Base-by-base conservation (phyloP, 2,797 vertebrate species). In the Bucorvus abyssinicus region DNA sequence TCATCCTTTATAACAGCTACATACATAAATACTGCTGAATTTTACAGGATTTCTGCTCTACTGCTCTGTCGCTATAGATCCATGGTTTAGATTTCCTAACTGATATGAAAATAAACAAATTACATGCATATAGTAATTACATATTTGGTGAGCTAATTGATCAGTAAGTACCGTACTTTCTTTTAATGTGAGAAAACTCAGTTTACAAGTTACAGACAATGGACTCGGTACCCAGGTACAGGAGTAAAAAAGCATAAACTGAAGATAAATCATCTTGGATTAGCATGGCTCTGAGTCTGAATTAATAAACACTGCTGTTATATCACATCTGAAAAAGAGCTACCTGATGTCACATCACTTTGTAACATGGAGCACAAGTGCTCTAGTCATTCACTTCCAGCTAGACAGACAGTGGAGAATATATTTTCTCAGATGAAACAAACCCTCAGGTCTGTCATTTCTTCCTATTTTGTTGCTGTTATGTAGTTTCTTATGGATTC, bases 261-360 rank as follows among this genome's bases (percentile, higher is more conserved):
- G 50, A 82, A 65, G 34, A 47, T 45, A 82, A 89, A 44, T 76
- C 18, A 53, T 32, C 27, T 61, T 38, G 30, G 23, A 73, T 85
- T 63, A 55, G 0, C 27, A 42, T 27, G 52, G 29, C 7, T 57
- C 15, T 77, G 42, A 87, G 18, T 24, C 29, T 82, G 34, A 89
- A 82, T 87, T 90, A 47, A 59, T 79, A 79, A 89, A 2, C 2
- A 36, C 22, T 70, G 23, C 16, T 85, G 22, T 67, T 67, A 69
- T 29, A 20, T 22, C 55, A 56, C 5, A 0, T 45, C 21, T 74
- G 64, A 89, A 68, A 0, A 0, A 83, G 40, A 74, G 3, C 40
- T 75, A 12, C 56, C 87, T 74, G 29, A 49, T 38, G 15, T 45
- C 75, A 68, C 3, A 3, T 45, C 49, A n/a, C 10, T 80, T 77